Base-by-base conservation (phyloP, 2,888 invertebrate species). In the Scrobipalpa atriplicella region DNA sequence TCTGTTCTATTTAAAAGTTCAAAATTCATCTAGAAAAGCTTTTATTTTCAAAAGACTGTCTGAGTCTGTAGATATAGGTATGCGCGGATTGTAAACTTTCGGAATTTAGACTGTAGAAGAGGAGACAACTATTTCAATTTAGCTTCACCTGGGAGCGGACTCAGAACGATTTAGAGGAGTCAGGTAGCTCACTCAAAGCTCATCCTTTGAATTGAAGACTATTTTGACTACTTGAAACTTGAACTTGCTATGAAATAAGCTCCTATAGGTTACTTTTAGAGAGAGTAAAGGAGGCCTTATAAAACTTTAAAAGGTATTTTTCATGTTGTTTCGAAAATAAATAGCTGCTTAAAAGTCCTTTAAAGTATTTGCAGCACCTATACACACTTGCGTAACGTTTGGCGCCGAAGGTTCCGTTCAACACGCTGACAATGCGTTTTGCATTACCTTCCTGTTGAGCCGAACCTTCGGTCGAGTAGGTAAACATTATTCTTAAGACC, bases 101-200 rank as follows among this genome's bases (percentile, higher is more conserved):
- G 29, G 58, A 58, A 58, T 58, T 38, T 58, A 16, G 38, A 38
- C 58, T 38, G 36, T n/a, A 6, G 16, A 58, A 3, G 47, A 47
- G n/a, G n/a, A 1, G 18, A 18, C 54, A 54, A 58, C 58, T 38
- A 58, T 58, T 58, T 58, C 58, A 58, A 58, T 58, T 58, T 58
- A 38, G 36, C 29, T 36, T 16, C 16, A 58, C 36, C 58, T 16
- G 36, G 58, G 58, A 16, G 38, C 29, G 56, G 36, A n/a, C n/a
- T 29, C 16, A 38, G n/a, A 38, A 36, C 38, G 2, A 0, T 13
- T 58, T 36, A 1, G 6, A 8, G n/a, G 16, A 36, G 2, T 58
- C 8, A 36, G n/a, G n/a, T 29, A 29, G 5, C 16, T n/a, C n/a
- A 16, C 16, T 19, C 18, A 18, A 18, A 19, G n/a, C n/a, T 52